phyloP scores from a whole-genome alignment of 2,797 vertebrate genomes.

The Gymnothorax javanicus region DNA sequence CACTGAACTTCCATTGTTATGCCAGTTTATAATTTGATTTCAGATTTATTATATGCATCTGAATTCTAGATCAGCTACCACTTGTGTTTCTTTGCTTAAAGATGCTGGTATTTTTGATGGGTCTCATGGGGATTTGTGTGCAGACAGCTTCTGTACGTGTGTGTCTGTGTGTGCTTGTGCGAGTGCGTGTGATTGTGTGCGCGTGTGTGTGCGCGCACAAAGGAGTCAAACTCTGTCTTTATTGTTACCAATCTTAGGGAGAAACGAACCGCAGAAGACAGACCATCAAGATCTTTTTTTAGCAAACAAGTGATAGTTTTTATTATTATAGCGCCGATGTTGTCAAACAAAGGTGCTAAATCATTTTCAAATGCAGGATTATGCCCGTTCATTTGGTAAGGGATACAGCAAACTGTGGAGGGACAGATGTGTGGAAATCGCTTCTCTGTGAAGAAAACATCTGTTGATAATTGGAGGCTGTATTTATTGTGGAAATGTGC shows the following conservation, averaged over 20 bases:
- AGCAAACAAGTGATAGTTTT: constrained; percentile 30
- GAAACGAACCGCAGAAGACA: neutral
- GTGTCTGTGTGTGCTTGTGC: neutral
- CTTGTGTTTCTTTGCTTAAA: neutral
- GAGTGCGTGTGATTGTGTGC: neutral
- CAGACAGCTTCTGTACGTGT: neutral
- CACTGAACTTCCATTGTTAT: neutral
- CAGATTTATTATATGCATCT: neutral
- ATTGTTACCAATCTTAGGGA: neutral
- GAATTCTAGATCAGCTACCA: neutral
- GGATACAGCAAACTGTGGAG: neutral
- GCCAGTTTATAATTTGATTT: neutral
- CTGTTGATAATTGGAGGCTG: constrained; percentile 19
- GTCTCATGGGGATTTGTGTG: neutral
- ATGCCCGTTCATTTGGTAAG: constrained; percentile 13
- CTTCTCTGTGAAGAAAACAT: constrained; percentile 18
- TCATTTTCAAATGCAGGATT: neutral
- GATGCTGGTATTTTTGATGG: neutral
- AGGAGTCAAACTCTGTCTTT: neutral
- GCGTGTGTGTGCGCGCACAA: neutral
- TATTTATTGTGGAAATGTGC: neutral
- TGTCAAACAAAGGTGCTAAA: constrained; percentile 4
- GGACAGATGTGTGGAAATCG: neutral
- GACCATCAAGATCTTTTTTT: constrained; percentile 27
- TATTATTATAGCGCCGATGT: constrained; percentile 22